Conservation (phyloP, 2,113 vertebrate species). For the Saguinus midas region DNA sequence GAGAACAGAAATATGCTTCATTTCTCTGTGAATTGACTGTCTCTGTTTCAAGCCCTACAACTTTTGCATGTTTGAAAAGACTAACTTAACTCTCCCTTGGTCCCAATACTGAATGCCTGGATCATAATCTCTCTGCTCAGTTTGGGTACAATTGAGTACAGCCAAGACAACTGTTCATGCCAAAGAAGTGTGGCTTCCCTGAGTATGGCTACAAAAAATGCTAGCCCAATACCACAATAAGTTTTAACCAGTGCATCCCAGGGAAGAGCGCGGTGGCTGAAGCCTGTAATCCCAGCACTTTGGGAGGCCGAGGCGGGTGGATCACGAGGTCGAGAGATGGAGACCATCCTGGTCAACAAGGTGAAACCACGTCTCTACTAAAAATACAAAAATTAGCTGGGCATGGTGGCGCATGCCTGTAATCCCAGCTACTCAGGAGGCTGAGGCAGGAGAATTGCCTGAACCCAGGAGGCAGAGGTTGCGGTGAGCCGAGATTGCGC, state of each 20-base stretch:
- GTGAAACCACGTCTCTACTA: too few relatives aligned
- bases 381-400: too few relatives aligned
- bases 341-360: too few relatives aligned
- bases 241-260: not conserved
- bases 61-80: not conserved
- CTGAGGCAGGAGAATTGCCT: too few relatives aligned
- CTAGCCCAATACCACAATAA: not conserved
- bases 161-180: not conserved
- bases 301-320: too few relatives aligned
- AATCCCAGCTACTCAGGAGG: too few relatives aligned
- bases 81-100: not conserved
- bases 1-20: not conserved
- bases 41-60: not conserved
- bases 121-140: not conserved
- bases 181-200: not conserved
- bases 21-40: not conserved
- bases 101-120: not conserved
- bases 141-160: not conserved
- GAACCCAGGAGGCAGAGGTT: too few relatives aligned
- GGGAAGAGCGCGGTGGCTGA: too few relatives aligned
- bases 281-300: too few relatives aligned
- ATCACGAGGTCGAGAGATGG: too few relatives aligned
- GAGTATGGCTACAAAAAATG: not conserved
- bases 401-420: too few relatives aligned
- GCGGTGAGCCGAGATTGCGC: too few relatives aligned